A percentile compares a stretch with the other conserved stretches of the same genome.
Conservation (phyloP, 2,113 vertebrate species). For the Pao palembangensis region DNA sequence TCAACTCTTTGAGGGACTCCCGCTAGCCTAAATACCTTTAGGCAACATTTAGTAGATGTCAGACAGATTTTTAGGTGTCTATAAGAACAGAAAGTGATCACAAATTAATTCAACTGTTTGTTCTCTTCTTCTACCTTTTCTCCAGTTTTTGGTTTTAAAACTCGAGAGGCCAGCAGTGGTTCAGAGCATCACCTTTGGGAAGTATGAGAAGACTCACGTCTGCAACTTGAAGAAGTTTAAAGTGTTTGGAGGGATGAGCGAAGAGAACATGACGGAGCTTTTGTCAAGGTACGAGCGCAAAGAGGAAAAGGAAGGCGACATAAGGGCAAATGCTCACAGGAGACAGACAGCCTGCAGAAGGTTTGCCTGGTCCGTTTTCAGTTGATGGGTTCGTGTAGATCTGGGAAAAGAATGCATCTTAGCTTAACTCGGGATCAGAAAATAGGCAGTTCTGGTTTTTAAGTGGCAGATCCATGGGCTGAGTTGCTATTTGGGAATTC, state of each 20-base stretch:
- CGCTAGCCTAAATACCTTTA: no score
- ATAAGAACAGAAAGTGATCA: not conserved
- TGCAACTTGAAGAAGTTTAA: slow-evolving; percentile 99
- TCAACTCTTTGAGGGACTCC: no score
- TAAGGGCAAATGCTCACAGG: no score
- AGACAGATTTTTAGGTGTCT: not conserved
- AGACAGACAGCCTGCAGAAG: not conserved
- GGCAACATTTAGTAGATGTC: not conserved
- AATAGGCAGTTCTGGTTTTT: no score
- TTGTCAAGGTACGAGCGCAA: slow-evolving; percentile 85
- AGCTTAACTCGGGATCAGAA: no score
- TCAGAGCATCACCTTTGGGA: slow-evolving; percentile 97
- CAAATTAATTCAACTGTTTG: not conserved
- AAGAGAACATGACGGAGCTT: slow-evolving; percentile 99
- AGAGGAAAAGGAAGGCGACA: not conserved
- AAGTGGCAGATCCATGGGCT: no score
- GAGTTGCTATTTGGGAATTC: no score
- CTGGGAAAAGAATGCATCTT: no score
- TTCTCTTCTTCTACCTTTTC: slow-evolving; percentile 19
- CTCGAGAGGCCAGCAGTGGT: slow-evolving; percentile 95
- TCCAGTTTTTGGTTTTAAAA: slow-evolving; percentile 94
- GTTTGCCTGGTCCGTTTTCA: no score
- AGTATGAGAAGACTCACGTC: slow-evolving; percentile 98
- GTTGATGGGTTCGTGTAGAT: no score
- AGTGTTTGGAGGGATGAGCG: slow-evolving; percentile 98